phyloP scores from a whole-genome alignment of 2,797 vertebrate genomes.

The Myripristis jacobus region DNA sequence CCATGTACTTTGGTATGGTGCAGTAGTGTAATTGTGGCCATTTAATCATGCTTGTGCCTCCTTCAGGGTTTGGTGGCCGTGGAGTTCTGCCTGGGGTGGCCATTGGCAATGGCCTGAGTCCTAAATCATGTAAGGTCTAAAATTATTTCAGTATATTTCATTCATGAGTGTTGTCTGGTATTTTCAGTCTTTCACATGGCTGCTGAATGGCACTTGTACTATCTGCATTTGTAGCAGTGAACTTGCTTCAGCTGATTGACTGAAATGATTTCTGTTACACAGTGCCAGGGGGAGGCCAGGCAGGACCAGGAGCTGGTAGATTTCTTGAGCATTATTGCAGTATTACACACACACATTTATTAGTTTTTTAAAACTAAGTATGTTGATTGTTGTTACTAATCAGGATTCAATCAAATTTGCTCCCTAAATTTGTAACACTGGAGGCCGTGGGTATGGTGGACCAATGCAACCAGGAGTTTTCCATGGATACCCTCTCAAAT shows the following conservation, averaged over 20 bases:
- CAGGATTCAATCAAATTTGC: neutral
- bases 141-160: neutral
- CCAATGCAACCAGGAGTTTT: slow-evolving; percentile 92
- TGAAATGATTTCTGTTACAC: slow-evolving; percentile 28
- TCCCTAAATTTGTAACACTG: slow-evolving; percentile 67
- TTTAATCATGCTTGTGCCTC: slow-evolving; percentile 15
- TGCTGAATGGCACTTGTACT: neutral
- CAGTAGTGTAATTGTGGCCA: neutral
- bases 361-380: neutral
- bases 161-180: neutral
- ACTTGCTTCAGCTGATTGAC: slow-evolving; percentile 15
- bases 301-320: slow-evolving; percentile 61
- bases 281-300: slow-evolving; percentile 69
- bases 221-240: neutral
- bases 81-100: slow-evolving; percentile 95
- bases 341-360: neutral
- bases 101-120: slow-evolving; percentile 89
- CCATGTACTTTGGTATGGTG: neutral
- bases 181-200: neutral
- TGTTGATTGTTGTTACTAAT: neutral
- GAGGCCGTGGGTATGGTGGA: slow-evolving; percentile 87
- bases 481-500: slow-evolving; percentile 96
- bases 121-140: slow-evolving; percentile 88
- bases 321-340: neutral
- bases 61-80: slow-evolving; percentile 81